Evolutionary conservation across 2,888 invertebrate genomes (phyloP).

Genomic region (Anorthoa munda): DNA sequence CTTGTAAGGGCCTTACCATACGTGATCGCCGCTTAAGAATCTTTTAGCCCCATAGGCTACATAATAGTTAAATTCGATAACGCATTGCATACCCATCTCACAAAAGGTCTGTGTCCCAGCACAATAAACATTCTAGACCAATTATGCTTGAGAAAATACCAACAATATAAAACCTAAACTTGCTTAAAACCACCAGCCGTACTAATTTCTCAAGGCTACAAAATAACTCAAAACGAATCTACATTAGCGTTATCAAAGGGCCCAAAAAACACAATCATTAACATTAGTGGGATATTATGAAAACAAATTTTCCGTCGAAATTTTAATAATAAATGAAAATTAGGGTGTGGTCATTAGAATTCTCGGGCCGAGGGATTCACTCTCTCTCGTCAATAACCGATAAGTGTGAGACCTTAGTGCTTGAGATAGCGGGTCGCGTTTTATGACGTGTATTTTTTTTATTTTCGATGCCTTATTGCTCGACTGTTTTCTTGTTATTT

Average conservation of each 20-base stretch:
- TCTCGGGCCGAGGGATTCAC: slow-evolving; percentile 76
- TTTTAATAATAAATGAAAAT: slow-evolving; percentile 85
- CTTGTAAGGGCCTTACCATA: no score
- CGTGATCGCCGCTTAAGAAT: no score
- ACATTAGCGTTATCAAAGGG: slow-evolving; percentile 52
- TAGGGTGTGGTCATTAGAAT: slow-evolving; percentile 81
- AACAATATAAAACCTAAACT: neutral
- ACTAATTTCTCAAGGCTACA: neutral
- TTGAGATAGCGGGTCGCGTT: slow-evolving; percentile 41
- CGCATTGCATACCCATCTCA: neutral
- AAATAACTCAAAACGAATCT: slow-evolving; percentile 42
- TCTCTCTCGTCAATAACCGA: slow-evolving; percentile 77
- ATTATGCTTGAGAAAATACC: neutral
- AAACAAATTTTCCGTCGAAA: slow-evolving; percentile 72
- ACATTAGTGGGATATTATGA: slow-evolving; percentile 67
- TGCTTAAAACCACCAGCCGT: neutral
- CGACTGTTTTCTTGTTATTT: neutral
- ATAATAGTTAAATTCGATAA: neutral
- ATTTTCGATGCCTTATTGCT: neutral
- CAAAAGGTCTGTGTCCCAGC: no score
- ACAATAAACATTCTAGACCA: no score
- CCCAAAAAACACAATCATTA: slow-evolving; percentile 64
- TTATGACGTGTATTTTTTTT: neutral
- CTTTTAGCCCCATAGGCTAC: no score
- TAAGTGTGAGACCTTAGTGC: slow-evolving; percentile 68